Conservation (phyloP, 2,888 invertebrate species). For the Xestia xanthographa region DNA sequence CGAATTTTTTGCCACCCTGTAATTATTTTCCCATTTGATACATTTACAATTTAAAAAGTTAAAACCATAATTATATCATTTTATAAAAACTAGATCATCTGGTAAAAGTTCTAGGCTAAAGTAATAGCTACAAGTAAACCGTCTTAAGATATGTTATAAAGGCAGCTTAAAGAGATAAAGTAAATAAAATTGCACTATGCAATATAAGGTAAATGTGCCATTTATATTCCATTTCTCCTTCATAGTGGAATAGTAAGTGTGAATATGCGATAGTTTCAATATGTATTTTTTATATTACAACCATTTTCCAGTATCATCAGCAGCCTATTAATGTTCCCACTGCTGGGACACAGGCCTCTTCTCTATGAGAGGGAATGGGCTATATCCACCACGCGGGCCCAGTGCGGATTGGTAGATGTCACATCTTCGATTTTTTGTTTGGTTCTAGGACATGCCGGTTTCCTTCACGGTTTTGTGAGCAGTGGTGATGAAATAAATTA, state of each 20-base stretch:
- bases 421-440: too few relatives aligned
- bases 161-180: constrained; percentile 10
- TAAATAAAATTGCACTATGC: constrained; percentile 38
- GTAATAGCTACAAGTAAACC: background rate
- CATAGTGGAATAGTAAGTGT: background rate
- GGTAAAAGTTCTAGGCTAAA: background rate
- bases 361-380: too few relatives aligned
- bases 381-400: too few relatives aligned
- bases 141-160: constrained; percentile 1
- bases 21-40: background rate
- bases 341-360: too few relatives aligned
- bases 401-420: too few relatives aligned
- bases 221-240: background rate
- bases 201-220: constrained; percentile 3
- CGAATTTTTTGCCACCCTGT: background rate
- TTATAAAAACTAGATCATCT: background rate
- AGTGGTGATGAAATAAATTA: too few relatives aligned
- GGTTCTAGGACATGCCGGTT: too few relatives aligned
- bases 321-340: too few relatives aligned
- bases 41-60: background rate
- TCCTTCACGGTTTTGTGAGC: too few relatives aligned
- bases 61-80: background rate
- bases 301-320: background rate
- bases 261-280: background rate
- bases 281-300: background rate